Evolutionary conservation across 2,888 invertebrate genomes (phyloP), one percentile per base, ranked within the genome.

Genomic region (Harpalus rufipes): DNA sequence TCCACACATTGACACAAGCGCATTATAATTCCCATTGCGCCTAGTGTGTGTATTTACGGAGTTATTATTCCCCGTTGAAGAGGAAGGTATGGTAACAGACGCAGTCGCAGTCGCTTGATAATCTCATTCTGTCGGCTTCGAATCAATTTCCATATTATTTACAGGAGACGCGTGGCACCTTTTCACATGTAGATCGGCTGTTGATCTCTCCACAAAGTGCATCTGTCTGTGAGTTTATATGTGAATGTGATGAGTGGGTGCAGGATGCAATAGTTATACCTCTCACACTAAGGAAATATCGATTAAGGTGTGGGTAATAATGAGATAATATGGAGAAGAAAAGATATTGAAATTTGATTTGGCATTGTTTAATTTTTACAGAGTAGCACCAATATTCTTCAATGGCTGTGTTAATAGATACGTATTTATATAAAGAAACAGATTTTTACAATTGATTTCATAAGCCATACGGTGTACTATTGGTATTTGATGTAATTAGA

Each of bases 81-180:
- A 81, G 63, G 63, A 44, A 59, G 79, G 58, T 61, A 59, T 32
- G 79, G 58, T 61, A 59, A 59, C 39, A 58, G 78, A 44, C 44
- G 39, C 25, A 61, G 79, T 79, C 58, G 32, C 44, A 65, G 21
- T 18, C 63, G 18, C 21, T 32, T 18, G 68, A 68, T 82, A 82
- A 82, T 82, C 82, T 68, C 82, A 82, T 82, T 82, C 82, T 82
- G 68, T 81, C 68, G 72, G 58, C 65, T 51, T 72, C 82, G 82
- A 82, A 82, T 82, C 82, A 82, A 82, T 82, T 82, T 82, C 82
- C 82, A 82, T 82, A 82, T 82, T 82, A 82, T 82, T 72, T 82
- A 72, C 72, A 21, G n/a, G 88, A 88, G 82, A 82, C 82, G 82
- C 82, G 82, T 82, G 82, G 82, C 82, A 58, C 68, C 63, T 63